A percentile compares a stretch with the other conserved stretches of the same genome.
Conservation (phyloP, 2,113 vertebrate genomes). For the Hippotragus niger region DNA sequence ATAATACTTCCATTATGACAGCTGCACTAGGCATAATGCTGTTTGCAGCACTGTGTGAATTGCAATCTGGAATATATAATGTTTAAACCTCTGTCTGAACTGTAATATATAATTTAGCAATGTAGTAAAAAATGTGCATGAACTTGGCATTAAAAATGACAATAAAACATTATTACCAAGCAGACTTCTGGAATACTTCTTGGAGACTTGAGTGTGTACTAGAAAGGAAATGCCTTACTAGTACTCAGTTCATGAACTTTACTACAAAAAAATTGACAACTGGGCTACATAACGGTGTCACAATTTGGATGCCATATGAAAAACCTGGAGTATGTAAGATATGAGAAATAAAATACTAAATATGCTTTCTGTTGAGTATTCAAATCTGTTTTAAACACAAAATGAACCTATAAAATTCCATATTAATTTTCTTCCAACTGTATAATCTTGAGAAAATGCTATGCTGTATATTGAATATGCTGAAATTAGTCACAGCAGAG, state of each 20-base stretch:
- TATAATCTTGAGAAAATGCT: conserved; percentile 41
- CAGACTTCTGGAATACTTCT: conserved; percentile 10
- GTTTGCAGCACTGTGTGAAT: conserved; percentile 7
- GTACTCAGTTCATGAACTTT: conserved; percentile 60
- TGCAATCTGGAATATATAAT: conserved; percentile 60
- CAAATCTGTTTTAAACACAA: conserved; percentile 55
- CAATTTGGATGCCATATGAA: conserved; percentile 40
- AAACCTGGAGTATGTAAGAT: conserved; percentile 45
- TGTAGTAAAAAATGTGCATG: conserved; percentile 64
- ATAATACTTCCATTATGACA: conserved; percentile 49
- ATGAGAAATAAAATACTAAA: conserved; percentile 57
- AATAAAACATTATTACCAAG: conserved; percentile 67
- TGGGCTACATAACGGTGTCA: neutral
- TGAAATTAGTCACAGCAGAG: conserved; percentile 34
- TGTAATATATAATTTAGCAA: conserved; percentile 64
- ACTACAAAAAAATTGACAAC: neutral
- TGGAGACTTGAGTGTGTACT: neutral
- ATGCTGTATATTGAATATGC: neutral
- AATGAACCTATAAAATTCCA: conserved; percentile 56
- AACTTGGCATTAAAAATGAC: conserved; percentile 69
- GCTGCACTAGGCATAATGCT: conserved; percentile 2
- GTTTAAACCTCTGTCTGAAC: conserved; percentile 65
- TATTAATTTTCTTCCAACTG: conserved; percentile 62
- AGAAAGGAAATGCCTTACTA: conserved; percentile 1
- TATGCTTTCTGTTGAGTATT: conserved; percentile 48